Evolutionary conservation across 2,888 invertebrate genomes (phyloP).

Genomic region (Physocephala rufipes): DNA sequence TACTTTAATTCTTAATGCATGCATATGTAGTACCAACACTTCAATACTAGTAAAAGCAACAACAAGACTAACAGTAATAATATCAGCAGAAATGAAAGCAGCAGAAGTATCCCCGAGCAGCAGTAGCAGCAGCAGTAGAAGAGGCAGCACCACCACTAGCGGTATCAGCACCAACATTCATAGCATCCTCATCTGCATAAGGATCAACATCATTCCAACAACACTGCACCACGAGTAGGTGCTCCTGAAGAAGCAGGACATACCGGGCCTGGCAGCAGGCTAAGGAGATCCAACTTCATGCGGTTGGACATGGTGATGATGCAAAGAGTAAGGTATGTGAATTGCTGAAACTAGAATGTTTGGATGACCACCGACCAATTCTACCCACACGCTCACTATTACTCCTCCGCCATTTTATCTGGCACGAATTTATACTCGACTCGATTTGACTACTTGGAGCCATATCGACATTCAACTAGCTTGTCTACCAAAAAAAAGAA

Average conservation of each 20-base stretch:
- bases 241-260: conserved; percentile 27
- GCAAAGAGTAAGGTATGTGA: conserved; percentile 26
- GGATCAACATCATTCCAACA: conserved; percentile 35
- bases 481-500: neutral
- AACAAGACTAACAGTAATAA: conserved; percentile 28
- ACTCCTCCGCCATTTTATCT: no score
- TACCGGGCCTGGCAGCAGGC: neutral
- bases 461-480: conserved; percentile 9
- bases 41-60: conserved; percentile 28
- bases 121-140: neutral
- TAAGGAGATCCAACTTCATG: conserved; percentile 18
- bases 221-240: conserved; percentile 37
- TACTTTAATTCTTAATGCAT: conserved; percentile 59
- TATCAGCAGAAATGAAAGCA: conserved; percentile 3
- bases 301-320: conserved; percentile 15
- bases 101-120: no score
- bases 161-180: neutral
- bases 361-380: conserved; percentile 48
- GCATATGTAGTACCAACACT: conserved; percentile 41
- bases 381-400: no score
- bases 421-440: conserved; percentile 40
- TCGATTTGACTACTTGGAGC: conserved; percentile 5
- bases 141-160: neutral
- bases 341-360: conserved; percentile 50
- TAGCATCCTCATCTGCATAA: conserved; percentile 13